Conservation (phyloP, 2,888 invertebrate genomes). For the Schrankia costaestrigalis region DNA sequence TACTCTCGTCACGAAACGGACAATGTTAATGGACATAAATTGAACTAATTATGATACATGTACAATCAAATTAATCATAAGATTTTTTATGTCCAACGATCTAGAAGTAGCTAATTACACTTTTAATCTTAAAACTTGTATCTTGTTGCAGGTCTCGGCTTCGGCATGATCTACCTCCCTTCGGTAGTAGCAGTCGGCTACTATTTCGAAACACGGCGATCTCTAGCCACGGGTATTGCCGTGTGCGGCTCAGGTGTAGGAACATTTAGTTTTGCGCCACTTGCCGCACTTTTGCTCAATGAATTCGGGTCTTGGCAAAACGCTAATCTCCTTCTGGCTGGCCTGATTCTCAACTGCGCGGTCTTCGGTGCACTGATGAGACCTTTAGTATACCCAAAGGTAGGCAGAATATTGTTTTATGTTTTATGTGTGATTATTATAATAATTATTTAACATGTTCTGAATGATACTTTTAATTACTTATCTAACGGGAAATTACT, state of each 20-base stretch:
- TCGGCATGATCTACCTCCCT: slow-evolving; percentile 96
- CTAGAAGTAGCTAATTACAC: no score
- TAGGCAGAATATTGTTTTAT: slow-evolving; percentile 29
- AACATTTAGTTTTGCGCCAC: slow-evolving; percentile 96
- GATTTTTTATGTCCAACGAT: background rate
- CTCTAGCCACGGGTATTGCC: slow-evolving; percentile 96
- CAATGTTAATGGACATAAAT: no score
- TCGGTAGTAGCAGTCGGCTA: slow-evolving; percentile 98
- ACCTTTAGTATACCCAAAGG: slow-evolving; percentile 88
- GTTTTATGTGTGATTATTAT: background rate
- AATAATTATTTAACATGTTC: slow-evolving; percentile 1
- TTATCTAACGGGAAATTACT: slow-evolving; percentile 6
- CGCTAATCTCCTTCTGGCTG: slow-evolving; percentile 94
- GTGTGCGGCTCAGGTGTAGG: slow-evolving; percentile 97
- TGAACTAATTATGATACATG: no score
- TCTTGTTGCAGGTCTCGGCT: slow-evolving; percentile 88
- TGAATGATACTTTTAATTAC: no score
- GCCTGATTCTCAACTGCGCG: slow-evolving; percentile 93
- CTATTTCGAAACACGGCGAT: slow-evolving; percentile 97
- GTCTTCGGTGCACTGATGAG: slow-evolving; percentile 93
- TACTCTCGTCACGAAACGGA: no score
- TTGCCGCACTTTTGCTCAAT: slow-evolving; percentile 89
- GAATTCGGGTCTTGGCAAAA: slow-evolving; percentile 92
- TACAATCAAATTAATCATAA: background rate
- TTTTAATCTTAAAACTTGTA: no score